Evolutionary conservation across 2,797 vertebrate species (phyloP), one percentile per base, ranked within the genome.

Genomic region (Manis crassicaudata): DNA sequence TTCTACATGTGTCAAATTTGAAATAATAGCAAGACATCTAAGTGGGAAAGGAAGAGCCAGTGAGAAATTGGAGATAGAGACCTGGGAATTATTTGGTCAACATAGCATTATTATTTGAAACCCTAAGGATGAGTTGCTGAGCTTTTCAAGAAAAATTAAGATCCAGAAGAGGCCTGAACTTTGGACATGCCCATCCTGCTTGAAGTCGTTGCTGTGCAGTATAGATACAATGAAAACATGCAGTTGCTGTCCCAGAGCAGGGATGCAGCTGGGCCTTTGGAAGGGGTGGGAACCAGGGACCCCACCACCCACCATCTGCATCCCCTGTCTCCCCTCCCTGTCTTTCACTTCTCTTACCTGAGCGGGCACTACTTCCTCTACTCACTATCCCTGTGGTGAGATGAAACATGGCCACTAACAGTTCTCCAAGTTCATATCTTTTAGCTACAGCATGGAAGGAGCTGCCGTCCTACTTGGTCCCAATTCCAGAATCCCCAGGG

Each of bases 101-200:
- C 9, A 37, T 50, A 80, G 32, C 46, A 17, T 63, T 52, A 50
- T 81, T 95, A 73, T 32, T 68, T 67, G 65, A 90, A 84, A 92
- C 72, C 50, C n/a, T 67, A 68, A 88, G 85, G 72, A 52, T 62
- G 76, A 67, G 23, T 84, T 85, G 35, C 65, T 94, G 40, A 70
- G 32, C n/a, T 90, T 84, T 96, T 85, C 82, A 67, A 72, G 68
- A 68, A 68, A 95, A 96, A 46, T 56, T 21, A 89, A 81, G 67
- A 63, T 85, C 81, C 72, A n/a, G 43, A 56, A 67, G 84, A 88
- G 43, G 29, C 73, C 16, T 67, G 29, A 67, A 46, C 16, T 54
- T 72, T 56, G 23, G 50, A 4, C 46, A 43, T 35, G 18, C 75
- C 56, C 10, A 18, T 4, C 46, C 6, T 43, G 50, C 72, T 72